phyloP scores from a whole-genome alignment of 2,113 vertebrate species.

The Urocitellus parryii region DNA sequence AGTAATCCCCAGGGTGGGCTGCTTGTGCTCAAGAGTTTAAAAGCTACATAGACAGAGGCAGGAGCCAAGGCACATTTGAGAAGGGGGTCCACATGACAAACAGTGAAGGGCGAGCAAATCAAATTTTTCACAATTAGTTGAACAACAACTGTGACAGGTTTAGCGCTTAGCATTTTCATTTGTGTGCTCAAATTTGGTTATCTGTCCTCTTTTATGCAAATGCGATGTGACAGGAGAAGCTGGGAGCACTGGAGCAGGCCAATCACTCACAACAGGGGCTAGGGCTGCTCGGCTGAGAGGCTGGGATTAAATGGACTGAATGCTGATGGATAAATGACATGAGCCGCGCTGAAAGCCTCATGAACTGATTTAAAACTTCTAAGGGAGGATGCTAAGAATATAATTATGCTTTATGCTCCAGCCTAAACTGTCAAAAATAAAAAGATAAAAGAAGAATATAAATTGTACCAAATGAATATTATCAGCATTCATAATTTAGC shows the following conservation, averaged over 20 bases:
- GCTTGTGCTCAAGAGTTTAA: constrained; percentile 89
- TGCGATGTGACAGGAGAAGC: constrained; percentile 94
- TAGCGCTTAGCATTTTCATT: constrained; percentile 92
- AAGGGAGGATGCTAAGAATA: constrained; percentile 84
- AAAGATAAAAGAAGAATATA: constrained; percentile 82
- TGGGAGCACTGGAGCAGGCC: constrained; percentile 90
- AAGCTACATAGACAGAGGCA: constrained; percentile 87
- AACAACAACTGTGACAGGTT: constrained; percentile 95
- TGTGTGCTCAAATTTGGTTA: constrained; percentile 98
- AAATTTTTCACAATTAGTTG: constrained; percentile 99
- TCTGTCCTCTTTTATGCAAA: constrained; percentile 95
- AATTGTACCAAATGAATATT: constrained; percentile 83
- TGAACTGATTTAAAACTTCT: constrained; percentile 91
- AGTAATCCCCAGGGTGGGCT: constrained; percentile 91
- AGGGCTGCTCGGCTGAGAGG: constrained; percentile 87
- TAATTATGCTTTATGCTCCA: constrained; percentile 84
- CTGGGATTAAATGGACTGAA: constrained; percentile 90
- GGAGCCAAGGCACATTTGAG: constrained; percentile 88
- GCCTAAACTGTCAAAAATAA: constrained; percentile 82
- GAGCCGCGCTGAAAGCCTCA: constrained; percentile 87
- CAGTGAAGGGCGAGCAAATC: constrained; percentile 93
- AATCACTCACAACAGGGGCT: constrained; percentile 93
- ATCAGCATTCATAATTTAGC: constrained; percentile 77
- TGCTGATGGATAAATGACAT: constrained; percentile 91
- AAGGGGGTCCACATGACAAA: constrained; percentile 93